Evolutionary conservation across 2,888 invertebrate species (phyloP), one percentile per base, ranked within the genome.

Genomic region (Apamea anceps): DNA sequence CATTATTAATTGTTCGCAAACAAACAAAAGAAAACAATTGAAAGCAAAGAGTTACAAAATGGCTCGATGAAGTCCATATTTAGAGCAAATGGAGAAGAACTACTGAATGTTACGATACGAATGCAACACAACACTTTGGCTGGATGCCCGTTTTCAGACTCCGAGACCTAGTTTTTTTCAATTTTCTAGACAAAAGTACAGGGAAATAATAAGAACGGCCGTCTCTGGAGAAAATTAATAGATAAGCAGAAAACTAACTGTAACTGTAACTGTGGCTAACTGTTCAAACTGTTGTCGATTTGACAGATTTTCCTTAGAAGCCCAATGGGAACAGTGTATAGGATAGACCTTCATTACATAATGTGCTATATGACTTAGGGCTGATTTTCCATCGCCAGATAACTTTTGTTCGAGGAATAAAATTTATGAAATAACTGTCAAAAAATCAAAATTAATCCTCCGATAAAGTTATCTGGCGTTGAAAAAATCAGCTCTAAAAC

Each of bases 11-110:
- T 63, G 42, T 45, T 28, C 15, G 0, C 48, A 57, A 62, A 65
- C 18, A 81, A 65, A 54, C 37, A 77, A 77, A 63, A 28, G 12
- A 32, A 48, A 42, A 51, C 42, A 54, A 21, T 42, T n/a, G 48
- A 75, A 71, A 70, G 10, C 10, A n/a, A 75, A 28, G 13, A 42
- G 1, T 42, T 37, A 21, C 28, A 48, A 51, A 75, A 48, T 32
- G 21, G 0, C 21, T 28, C 13, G 6, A 45, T 13, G 18, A 51
- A 60, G 8, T 77, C 8, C 21, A 51, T 65, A 28, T 42, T 75
- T 51, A 68, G n/a, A 76, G 13, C 28, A 57, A 75, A 75, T 82
- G 25, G 25, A 25, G 18, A 13, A 25, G 10, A 67, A 82, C 21
- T 67, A 21, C 18, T 51, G 21, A 25, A 66, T 54, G 15, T 12